Evolutionary conservation across 2,797 vertebrate species (phyloP), one percentile per base, ranked within the genome.

Genomic region (Acomys russatus): DNA sequence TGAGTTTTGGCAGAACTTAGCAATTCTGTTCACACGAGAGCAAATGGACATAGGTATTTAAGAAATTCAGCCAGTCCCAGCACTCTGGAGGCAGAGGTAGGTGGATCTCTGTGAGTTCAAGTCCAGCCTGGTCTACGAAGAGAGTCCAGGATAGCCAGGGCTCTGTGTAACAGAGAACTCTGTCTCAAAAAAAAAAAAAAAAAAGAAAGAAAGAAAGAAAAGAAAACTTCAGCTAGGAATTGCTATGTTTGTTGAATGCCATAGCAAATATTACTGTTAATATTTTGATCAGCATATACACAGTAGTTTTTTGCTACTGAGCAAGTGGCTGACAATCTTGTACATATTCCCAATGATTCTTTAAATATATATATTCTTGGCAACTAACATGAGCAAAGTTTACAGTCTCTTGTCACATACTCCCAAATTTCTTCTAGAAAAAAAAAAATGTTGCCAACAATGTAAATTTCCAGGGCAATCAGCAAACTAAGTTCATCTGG

Each of bases 311-410:
- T 23, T 33, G 73, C 49, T 82, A 23, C n/a, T 59, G 5, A 95
- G 79, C 15, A 91, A 74, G 17, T 17, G 74, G 22, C 63, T 91
- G 83, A 90, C 90, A 80, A 6, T 79, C 83, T 23, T 77, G 28
- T 76, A 11, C 6, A 83, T 35, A 56, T 12, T 56, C 59, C 59
- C 86, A 79, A 70, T 87, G 64, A 44, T 9, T 79, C 44, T 33
- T 92, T 74, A 92, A 79, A 95, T 94, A 74, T 49, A 85, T 77
- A 86, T 77, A 70, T 89, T 91, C 23, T 87, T 83, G 28, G 79
- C 76, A 90, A 70, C 73, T 51, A 84, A 82, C 18, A 28, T 1
- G 66, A 56, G n/a, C 68, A 71, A 84, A 51, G 66, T 66, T 61
- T 35, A 5, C n/a, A 22, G 18, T 64, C n/a, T 74, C 84, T 20